These are phyloP conservation scores for Synaphobranchus kaupii DNA, from an alignment of 2,797 vertebrate species.

Conservation along the genomic window DNA sequence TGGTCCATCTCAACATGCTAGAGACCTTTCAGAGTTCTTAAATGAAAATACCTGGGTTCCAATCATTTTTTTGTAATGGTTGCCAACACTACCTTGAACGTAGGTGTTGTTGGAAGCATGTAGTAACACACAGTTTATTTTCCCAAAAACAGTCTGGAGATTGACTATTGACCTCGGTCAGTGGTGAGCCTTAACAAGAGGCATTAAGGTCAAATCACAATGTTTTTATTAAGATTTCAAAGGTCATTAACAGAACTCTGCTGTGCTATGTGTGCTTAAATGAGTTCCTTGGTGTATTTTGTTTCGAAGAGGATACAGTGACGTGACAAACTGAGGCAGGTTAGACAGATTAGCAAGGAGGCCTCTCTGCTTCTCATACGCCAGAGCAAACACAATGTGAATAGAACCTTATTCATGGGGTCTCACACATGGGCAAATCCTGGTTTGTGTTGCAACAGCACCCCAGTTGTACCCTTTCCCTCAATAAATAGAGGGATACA, in stretches of 20 bases:
- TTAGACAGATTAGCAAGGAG: constrained; percentile 62
- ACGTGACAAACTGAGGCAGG: constrained; percentile 47
- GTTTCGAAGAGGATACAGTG: constrained; percentile 49
- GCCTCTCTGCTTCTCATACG: constrained; percentile 50
- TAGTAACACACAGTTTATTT: not conserved
- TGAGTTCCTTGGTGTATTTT: not conserved
- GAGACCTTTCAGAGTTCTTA: not conserved
- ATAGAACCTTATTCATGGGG: constrained; percentile 57
- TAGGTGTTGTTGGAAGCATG: not conserved
- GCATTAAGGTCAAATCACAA: not conserved
- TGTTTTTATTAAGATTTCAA: not conserved
- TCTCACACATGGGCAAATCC: constrained; percentile 54
- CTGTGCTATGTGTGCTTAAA: not conserved
- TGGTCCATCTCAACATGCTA: not conserved
- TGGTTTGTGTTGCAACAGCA: constrained; percentile 72
- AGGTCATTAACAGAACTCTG: not conserved
- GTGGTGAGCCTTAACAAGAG: not conserved
- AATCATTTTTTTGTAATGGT: not conserved
- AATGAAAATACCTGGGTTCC: not conserved
- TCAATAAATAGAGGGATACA: constrained; percentile 76
- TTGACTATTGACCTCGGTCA: not conserved
- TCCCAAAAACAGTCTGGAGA: not conserved
- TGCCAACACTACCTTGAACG: not conserved
- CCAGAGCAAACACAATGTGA: constrained; percentile 67
- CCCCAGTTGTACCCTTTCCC: constrained; percentile 68